Evolutionary conservation across 2,113 vertebrate species (phyloP).

Genomic region (Dasypus novemcinctus): DNA sequence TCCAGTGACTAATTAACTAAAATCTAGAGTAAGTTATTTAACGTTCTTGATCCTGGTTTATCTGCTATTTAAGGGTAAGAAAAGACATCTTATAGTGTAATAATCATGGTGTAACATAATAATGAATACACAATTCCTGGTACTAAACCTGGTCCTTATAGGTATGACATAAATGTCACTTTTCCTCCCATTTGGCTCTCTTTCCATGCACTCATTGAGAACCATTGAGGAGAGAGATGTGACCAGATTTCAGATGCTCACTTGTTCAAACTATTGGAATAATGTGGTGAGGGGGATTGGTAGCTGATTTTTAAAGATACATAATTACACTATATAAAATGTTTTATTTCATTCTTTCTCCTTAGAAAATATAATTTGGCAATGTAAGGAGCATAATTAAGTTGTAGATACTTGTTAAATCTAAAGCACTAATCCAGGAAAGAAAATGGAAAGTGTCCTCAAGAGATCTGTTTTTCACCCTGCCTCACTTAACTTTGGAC

Average conservation of each 20-base stretch:
- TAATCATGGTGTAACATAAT: neutral
- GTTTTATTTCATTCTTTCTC: neutral
- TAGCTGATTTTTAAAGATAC: neutral
- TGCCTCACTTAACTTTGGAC: neutral
- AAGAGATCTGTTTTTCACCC: neutral
- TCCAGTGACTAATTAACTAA: neutral
- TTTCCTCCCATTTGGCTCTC: neutral
- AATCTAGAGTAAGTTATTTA: neutral
- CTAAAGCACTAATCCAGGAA: neutral
- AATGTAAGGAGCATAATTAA: neutral
- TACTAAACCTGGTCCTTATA: neutral
- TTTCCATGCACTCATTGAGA: neutral
- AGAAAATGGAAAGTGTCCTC: neutral
- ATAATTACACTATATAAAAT: neutral
- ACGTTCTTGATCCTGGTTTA: neutral
- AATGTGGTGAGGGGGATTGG: neutral
- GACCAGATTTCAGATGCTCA: neutral
- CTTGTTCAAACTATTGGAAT: neutral
- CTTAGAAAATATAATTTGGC: neutral
- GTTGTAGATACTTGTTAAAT: neutral
- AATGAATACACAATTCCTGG: neutral
- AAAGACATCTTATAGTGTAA: neutral
- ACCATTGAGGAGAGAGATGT: neutral
- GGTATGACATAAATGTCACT: neutral
- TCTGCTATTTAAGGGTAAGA: neutral